These are phyloP conservation scores for Smutsia gigantea DNA, from an alignment of 2,797 vertebrate genomes.

Conservation along the genomic window DNA sequence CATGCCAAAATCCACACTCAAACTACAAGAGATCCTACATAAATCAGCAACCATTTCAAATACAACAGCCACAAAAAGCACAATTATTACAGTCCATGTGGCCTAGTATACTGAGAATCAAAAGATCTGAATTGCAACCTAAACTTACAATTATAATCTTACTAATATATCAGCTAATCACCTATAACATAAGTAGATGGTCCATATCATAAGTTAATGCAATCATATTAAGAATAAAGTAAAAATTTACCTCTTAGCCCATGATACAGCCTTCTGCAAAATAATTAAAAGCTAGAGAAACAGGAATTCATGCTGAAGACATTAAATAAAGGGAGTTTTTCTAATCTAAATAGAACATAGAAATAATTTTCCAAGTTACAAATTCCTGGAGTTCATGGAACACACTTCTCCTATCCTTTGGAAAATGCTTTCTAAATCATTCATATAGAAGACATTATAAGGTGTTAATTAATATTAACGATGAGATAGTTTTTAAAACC, in stretches of 20 bases:
- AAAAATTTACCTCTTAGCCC: constrained; percentile 16
- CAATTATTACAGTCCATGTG: constrained; percentile 37
- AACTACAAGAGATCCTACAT: constrained; percentile 62
- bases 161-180: constrained; percentile 41
- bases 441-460: neutral
- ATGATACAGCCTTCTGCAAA: constrained; percentile 4
- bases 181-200: constrained; percentile 26
- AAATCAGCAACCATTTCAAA: constrained; percentile 72
- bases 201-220: constrained; percentile 1
- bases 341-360: neutral
- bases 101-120: constrained; percentile 10
- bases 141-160: constrained; percentile 24
- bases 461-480: constrained; percentile 30
- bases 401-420: constrained; percentile 2
- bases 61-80: constrained; percentile 40
- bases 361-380: constrained; percentile 39
- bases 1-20: constrained; percentile 68
- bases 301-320: constrained; percentile 30
- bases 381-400: constrained; percentile 15
- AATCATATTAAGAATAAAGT: constrained; percentile 17
- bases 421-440: constrained; percentile 40
- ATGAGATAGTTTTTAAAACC: constrained; percentile 44
- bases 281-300: constrained; percentile 28
- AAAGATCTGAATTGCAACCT: constrained; percentile 20
- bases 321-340: constrained; percentile 33